Percentiles rank a stretch among this genome's conserved stretches.
Conservation (phyloP, 2,888 invertebrate species). For the Cremastinae sp. region DNA sequence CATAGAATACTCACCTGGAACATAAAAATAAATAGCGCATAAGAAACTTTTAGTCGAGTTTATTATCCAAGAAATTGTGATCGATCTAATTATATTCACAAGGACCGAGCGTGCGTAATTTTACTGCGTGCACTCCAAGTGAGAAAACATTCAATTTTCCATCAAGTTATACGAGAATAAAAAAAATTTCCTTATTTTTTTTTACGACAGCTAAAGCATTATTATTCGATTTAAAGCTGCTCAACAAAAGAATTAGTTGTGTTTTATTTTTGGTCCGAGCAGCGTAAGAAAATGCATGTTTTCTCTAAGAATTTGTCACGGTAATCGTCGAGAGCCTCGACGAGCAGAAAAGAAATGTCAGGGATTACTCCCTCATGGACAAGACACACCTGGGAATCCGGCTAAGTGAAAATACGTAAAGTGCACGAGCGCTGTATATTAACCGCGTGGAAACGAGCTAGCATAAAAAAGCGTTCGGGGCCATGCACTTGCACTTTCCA, state of each 20-base stretch:
- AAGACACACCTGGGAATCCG: slow-evolving; percentile 25
- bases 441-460: slow-evolving; percentile 19
- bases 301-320: slow-evolving; percentile 13
- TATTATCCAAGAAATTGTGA: background rate
- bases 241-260: too few species aligned
- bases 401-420: background rate
- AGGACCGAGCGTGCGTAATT: background rate
- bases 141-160: too few species aligned
- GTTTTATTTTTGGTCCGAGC: too few species aligned
- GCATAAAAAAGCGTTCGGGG: slow-evolving; percentile 36
- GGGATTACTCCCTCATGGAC: slow-evolving; percentile 45
- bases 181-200: too few species aligned
- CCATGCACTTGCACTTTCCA: slow-evolving; percentile 60
- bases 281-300: too few species aligned
- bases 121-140: too few species aligned
- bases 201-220: too few species aligned
- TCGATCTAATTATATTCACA: background rate
- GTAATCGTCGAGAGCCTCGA: slow-evolving; percentile 36
- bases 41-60: slow-evolving; percentile 10
- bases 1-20: slow-evolving; percentile 41
- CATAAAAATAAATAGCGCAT: slow-evolving; percentile 32
- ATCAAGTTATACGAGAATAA: too few species aligned
- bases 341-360: slow-evolving; percentile 52
- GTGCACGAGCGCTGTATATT: background rate
- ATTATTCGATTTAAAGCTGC: too few species aligned